phyloP scores from a whole-genome alignment of 2,888 invertebrate genomes.

The Callyntrura guangdongensis region DNA sequence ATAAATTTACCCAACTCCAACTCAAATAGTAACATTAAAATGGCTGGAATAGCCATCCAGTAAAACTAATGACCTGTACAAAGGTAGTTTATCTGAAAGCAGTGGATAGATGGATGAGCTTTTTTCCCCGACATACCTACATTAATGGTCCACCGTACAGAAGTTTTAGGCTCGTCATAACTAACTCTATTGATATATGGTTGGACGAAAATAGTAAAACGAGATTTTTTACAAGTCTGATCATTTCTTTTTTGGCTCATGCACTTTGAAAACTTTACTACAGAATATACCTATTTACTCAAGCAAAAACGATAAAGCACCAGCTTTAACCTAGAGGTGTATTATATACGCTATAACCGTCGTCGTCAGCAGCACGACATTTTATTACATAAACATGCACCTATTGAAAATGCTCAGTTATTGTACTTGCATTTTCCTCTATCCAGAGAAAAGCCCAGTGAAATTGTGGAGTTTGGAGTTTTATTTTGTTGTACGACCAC shows the following conservation, averaged over 20 bases:
- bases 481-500: background rate
- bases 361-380: constrained; percentile 32
- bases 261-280: constrained; percentile 56
- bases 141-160: constrained; percentile 24
- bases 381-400: constrained; percentile 42
- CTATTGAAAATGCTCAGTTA: constrained; percentile 1
- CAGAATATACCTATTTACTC: constrained; percentile 56
- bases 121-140: background rate
- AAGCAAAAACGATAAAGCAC: constrained; percentile 56
- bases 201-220: constrained; percentile 30
- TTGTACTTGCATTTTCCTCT: background rate
- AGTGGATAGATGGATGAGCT: constrained; percentile 60
- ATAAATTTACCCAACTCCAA: constrained; percentile 72
- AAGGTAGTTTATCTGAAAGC: constrained; percentile 70
- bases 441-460: background rate
- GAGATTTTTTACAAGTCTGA: constrained; percentile 68
- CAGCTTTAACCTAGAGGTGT: constrained; percentile 20
- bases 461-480: constrained; percentile 19
- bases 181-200: background rate
- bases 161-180: background rate
- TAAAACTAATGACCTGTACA: constrained; percentile 79
- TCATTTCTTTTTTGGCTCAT: constrained; percentile 73
- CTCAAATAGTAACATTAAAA: constrained; percentile 52
- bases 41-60: constrained; percentile 68
- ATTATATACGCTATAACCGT: constrained; percentile 17